Base-by-base conservation (phyloP, 2,797 vertebrate genomes). In the Pangasius macronema region DNA sequence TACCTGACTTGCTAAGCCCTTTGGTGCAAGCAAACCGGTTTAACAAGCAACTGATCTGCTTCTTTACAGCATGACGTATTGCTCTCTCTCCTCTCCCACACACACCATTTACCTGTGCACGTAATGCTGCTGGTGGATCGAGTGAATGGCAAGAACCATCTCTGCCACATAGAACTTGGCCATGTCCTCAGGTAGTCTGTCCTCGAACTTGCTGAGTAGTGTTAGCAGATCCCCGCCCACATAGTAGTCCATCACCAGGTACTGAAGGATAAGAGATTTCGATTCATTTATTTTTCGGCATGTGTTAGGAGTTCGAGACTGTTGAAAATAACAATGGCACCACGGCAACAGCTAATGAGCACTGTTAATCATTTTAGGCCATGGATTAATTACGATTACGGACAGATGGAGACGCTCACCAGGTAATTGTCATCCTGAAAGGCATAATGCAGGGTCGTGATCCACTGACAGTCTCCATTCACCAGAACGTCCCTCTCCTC, bases 221-320 rank as follows among this genome's bases (percentile, higher is more conserved):
- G 98, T 99, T 93, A 99, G 93, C 88, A 99, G 94, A 93, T 99
- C 98, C 0, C 98, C 98, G 2, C 98, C 98, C 87, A 99, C 98
- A 0, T 99, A 99, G 96, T 99, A 99, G 91, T 99, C 98, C 98
- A 99, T 99, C 88, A 99, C 98, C 89, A 99, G 91, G 89, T 97
- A 97, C 97, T 97, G 79, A 61, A 93, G 77, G 86, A 76, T 70
- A 88, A 18, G 18, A 61, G n/a, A 68, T 51, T 68, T n/a, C 0
- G 2, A 20, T 7, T 68, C 46, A 53, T 20, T 65, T n/a, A 14
- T n/a, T 8, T 8, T 5, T 18, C 9, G 22, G 18, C 1, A 46
- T 13, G n/a, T 3, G 11, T 49, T 49, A 13, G 13, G n/a, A 8
- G 51, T 33, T 22, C 0, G 24, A 76, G 73, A 49, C 11, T 30